Conservation (phyloP, 2,888 invertebrate species). For the Melipona beecheii region DNA sequence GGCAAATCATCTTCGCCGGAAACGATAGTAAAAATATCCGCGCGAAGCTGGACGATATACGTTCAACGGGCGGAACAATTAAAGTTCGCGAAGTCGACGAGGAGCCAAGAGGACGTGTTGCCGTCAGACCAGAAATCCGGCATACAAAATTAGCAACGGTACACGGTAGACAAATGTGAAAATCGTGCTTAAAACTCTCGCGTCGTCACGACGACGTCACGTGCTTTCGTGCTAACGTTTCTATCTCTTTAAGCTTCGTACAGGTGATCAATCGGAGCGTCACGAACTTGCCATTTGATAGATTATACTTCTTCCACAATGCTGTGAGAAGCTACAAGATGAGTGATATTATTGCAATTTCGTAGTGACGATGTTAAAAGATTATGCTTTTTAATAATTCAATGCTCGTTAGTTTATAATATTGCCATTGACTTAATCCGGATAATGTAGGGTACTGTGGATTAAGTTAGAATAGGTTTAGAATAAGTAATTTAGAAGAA, state of each 20-base stretch:
- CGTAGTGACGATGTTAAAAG: too few species aligned
- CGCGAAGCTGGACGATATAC: constrained; percentile 7
- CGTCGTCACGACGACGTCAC: neutral
- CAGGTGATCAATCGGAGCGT: neutral
- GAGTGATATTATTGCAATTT: neutral
- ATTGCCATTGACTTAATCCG: neutral
- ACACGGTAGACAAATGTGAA: constrained; percentile 30
- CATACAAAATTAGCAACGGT: constrained; percentile 76
- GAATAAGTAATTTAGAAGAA: too few species aligned
- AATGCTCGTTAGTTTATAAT: neutral
- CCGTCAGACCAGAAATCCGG: constrained; percentile 81
- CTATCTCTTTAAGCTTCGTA: neutral
- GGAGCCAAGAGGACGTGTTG: constrained; percentile 59
- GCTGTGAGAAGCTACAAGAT: neutral
- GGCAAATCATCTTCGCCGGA: constrained; percentile 41
- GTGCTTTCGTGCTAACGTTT: neutral
- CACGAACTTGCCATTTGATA: neutral
- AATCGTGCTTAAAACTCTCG: constrained; percentile 43
- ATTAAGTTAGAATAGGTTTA: too few species aligned
- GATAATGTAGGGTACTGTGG: too few species aligned
- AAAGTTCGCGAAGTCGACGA: constrained; percentile 47
- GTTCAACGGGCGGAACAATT: constrained; percentile 58
- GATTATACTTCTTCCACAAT: neutral
- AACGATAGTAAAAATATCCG: constrained; percentile 57
- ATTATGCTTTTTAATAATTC: neutral